phyloP scores from a whole-genome alignment of 2,113 vertebrate species.

The Puffinus mauretanicus region DNA sequence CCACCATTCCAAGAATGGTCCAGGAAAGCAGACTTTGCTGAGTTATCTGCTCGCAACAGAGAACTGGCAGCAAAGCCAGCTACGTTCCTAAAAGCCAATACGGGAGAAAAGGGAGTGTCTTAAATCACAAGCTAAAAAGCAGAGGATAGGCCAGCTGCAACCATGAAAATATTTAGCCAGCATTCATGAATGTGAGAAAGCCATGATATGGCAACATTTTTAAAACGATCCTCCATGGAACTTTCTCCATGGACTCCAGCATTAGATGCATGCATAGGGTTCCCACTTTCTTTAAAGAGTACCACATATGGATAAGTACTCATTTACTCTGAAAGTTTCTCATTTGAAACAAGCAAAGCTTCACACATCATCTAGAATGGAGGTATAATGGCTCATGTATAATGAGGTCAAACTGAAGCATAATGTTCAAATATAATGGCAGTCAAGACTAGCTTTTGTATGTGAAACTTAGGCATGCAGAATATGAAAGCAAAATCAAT shows the following conservation, averaged over 20 bases:
- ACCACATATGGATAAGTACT: constrained; percentile 11
- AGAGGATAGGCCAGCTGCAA: constrained; percentile 12
- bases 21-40: not conserved
- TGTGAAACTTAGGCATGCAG: constrained; percentile 50
- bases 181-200: constrained; percentile 25
- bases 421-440: constrained; percentile 48
- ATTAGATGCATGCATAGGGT: constrained; percentile 20
- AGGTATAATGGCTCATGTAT: constrained; percentile 50
- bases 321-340: constrained; percentile 42
- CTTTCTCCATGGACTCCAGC: constrained; percentile 4
- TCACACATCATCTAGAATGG: constrained; percentile 48
- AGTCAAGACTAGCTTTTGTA: constrained; percentile 39
- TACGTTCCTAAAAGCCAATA: not conserved
- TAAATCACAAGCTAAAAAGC: constrained; percentile 37
- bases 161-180: constrained; percentile 27
- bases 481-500: constrained; percentile 58
- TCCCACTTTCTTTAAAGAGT: constrained; percentile 35
- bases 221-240: not conserved
- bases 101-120: not conserved
- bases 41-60: not conserved
- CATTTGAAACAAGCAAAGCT: constrained; percentile 64
- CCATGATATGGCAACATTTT: not conserved
- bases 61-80: not conserved
- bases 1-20: constrained; percentile 36
- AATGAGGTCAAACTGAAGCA: constrained; percentile 58